Evolutionary conservation across 2,113 vertebrate species (phyloP).

Genomic region (Dipodomys merriami): DNA sequence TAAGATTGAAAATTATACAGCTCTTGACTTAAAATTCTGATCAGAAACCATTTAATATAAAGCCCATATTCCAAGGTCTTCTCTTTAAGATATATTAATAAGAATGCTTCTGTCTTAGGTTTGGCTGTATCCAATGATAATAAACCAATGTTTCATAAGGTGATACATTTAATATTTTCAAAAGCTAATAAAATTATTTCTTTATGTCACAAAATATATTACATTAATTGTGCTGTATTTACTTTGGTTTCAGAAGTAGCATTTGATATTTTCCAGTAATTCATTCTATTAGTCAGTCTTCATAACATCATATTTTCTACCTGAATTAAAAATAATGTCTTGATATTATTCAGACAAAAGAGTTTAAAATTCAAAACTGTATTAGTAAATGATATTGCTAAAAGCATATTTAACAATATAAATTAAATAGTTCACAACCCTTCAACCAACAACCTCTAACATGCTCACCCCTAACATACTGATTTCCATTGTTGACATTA

Average conservation of each 20-base stretch:
- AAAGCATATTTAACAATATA: background rate
- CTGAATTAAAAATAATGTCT: background rate
- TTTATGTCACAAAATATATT: background rate
- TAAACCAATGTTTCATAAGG: background rate
- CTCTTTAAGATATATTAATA: background rate
- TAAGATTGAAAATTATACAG: conserved; percentile 6
- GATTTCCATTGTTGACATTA: background rate
- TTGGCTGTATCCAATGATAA: background rate
- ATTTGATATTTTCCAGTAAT: background rate
- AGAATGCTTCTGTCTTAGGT: background rate
- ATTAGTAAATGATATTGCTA: background rate
- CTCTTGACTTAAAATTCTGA: background rate
- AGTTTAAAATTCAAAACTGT: background rate
- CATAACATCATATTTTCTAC: background rate
- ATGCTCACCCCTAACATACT: background rate
- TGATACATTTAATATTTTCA: background rate
- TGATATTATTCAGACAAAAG: background rate
- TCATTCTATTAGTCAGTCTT: background rate
- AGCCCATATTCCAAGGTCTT: background rate
- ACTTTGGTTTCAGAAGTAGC: background rate
- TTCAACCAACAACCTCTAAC: background rate
- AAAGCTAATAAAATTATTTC: background rate
- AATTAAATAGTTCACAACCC: background rate
- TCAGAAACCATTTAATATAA: conserved; percentile 24
- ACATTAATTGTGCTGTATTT: background rate